These are phyloP conservation scores for Eurystomus glaucurus DNA, from an alignment of 2,797 vertebrate genomes.

Conservation along the genomic window DNA sequence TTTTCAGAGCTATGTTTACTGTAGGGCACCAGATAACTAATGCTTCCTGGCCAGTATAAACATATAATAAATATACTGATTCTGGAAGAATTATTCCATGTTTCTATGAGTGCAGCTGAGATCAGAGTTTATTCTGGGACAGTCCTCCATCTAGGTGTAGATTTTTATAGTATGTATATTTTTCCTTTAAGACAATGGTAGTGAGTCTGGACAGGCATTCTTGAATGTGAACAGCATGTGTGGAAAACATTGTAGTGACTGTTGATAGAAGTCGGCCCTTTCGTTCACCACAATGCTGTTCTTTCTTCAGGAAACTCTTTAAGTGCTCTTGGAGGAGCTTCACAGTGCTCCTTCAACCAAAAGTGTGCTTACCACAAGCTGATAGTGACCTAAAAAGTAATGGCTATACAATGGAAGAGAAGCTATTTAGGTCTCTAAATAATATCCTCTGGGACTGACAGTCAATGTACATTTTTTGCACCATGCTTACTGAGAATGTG, in stretches of 20 bases:
- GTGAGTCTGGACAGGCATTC: neutral
- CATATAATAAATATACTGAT: neutral
- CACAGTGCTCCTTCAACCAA: neutral
- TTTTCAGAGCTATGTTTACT: neutral
- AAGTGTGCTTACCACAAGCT: neutral
- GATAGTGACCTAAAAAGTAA: neutral
- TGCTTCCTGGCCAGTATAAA: neutral
- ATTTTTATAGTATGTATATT: neutral
- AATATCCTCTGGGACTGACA: neutral
- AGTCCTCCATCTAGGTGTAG: neutral
- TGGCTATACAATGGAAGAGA: neutral
- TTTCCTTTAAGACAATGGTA: neutral
- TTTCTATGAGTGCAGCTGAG: neutral
- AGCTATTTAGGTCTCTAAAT: neutral
- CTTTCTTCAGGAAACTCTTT: neutral
- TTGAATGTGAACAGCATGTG: rapidly evolving
- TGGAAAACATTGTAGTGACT: neutral
- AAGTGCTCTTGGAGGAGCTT: neutral
- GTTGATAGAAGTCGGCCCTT: neutral
- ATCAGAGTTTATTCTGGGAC: neutral
- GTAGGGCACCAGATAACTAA: neutral
- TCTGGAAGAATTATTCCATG: neutral
- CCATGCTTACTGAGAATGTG: neutral
- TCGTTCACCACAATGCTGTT: neutral
- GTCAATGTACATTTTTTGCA: neutral